Base-by-base conservation (phyloP, 1,140 invertebrate genomes). In the Brachionus plicatilis region DNA sequence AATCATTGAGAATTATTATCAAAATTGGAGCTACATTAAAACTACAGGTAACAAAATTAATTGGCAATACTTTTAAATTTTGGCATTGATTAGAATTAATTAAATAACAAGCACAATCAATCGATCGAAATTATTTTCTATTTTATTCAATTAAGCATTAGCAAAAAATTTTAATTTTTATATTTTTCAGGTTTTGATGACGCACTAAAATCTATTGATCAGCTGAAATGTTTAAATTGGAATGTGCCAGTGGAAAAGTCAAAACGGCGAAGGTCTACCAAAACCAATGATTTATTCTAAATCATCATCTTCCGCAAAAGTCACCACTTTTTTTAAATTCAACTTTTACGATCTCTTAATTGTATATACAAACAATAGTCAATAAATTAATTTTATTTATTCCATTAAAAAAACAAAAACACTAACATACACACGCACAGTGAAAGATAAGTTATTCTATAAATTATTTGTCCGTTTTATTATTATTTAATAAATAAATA, bases 181-280 rank as follows among this genome's bases (percentile, higher is more conserved):
- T 84, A 2, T 85, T 75, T 84, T 68, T 70, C n/a, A 29, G 96
- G 96, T 60, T 99, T 98, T 90, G 96, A 98, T 90, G 97, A 99
- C 90, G 93, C 95, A 65, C 91, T 98, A 86, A 93, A 94, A 85
- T 94, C 95, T 79, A 90, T 99, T 85, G 96, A 98, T 87, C 93
- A 93, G 83, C 90, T 99, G 60, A 94, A 93, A 37, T 91, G 92
- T 79, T 93, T 94, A 86, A 94, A 95, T 87, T 98, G 98, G 90
- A 93, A 96, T 89, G 91, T 99, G 85, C 96, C 96, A 0, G 94
- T 97, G 20, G 96, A 99, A 90, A 90, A 98, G 86, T 96, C 97
- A 68, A 93, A 99, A 68, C 92, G 95, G 87, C 96, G 82, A 8
- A 82, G 17, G 14, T 65, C 79, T 20, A 47, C 41, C 1, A 78